Evolutionary conservation across 1,140 invertebrate species (phyloP).

Genomic region (Pemphigus obesinymphae): DNA sequence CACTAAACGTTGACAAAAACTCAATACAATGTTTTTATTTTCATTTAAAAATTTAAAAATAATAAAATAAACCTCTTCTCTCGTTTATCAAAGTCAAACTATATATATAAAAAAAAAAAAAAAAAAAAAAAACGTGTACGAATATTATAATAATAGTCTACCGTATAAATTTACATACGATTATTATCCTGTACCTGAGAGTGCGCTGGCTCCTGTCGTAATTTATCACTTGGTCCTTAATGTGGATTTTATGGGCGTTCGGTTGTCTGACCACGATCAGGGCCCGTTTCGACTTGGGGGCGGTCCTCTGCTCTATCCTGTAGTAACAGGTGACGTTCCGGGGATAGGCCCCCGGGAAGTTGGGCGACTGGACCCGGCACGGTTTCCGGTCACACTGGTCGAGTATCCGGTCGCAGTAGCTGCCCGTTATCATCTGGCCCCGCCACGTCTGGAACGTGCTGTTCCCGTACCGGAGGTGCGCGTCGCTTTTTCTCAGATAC

Average conservation of each 20-base stretch:
- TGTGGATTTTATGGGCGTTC: conserved; percentile 71
- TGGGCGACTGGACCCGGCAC: conserved; percentile 74
- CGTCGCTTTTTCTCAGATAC: conserved; percentile 68
- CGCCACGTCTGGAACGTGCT: conserved; percentile 64
- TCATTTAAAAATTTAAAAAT: no score
- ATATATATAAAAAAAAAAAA: no score
- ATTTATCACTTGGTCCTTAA: conserved; percentile 71
- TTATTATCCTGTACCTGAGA: conserved; percentile 56
- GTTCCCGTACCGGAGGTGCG: conserved; percentile 71
- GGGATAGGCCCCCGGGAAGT: conserved; percentile 80
- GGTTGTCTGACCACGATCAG: conserved; percentile 68
- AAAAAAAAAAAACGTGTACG: not conserved
- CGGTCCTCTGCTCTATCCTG: conserved; percentile 63
- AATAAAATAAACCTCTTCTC: no score
- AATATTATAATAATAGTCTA: not conserved
- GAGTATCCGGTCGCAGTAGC: conserved; percentile 73
- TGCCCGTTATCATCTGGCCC: conserved; percentile 64
- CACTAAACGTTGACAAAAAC: no score
- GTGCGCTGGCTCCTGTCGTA: conserved; percentile 70
- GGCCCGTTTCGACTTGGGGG: conserved; percentile 67
- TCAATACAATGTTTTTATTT: no score
- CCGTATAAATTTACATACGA: no score
- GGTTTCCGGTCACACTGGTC: conserved; percentile 61
- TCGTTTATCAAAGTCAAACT: no score
- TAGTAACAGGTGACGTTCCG: conserved; percentile 80